phyloP scores from a whole-genome alignment of 2,888 invertebrate species.

The Corythucha ciliata region DNA sequence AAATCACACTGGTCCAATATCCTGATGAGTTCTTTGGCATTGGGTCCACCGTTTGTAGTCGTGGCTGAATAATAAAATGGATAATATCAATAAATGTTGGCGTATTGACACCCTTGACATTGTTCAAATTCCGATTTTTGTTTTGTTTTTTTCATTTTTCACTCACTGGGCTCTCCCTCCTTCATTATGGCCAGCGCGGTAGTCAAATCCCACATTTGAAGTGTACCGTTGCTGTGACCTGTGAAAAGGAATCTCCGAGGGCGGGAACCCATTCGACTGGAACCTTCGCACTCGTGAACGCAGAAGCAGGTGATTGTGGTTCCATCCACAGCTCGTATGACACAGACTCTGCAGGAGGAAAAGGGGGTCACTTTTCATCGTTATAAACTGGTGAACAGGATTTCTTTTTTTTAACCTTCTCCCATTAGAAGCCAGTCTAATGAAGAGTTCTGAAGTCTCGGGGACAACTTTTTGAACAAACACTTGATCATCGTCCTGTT shows the following conservation, averaged over 20 bases:
- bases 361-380: not conserved
- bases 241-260: constrained; percentile 83
- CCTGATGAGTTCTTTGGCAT: constrained; percentile 79
- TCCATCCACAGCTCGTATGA: constrained; percentile 88
- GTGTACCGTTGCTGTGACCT: constrained; percentile 83
- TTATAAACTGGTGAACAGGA: not conserved
- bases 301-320: constrained; percentile 90
- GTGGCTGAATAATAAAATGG: not conserved
- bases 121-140: not conserved
- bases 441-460: constrained; percentile 89
- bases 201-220: constrained; percentile 98
- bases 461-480: constrained; percentile 97
- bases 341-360: constrained; percentile 64
- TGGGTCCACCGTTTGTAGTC: constrained; percentile 72
- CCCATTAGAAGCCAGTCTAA: constrained; percentile 89
- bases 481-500: constrained; percentile 95
- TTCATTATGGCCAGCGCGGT: constrained; percentile 76
- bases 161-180: constrained; percentile 44
- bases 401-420: too few relatives aligned
- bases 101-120: not conserved
- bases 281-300: constrained; percentile 96
- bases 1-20: constrained; percentile 91
- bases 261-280: constrained; percentile 80
- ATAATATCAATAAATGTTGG: not conserved
- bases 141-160: too few relatives aligned